phyloP scores from a whole-genome alignment of 2,797 vertebrate species.

The Ibycter americanus region DNA sequence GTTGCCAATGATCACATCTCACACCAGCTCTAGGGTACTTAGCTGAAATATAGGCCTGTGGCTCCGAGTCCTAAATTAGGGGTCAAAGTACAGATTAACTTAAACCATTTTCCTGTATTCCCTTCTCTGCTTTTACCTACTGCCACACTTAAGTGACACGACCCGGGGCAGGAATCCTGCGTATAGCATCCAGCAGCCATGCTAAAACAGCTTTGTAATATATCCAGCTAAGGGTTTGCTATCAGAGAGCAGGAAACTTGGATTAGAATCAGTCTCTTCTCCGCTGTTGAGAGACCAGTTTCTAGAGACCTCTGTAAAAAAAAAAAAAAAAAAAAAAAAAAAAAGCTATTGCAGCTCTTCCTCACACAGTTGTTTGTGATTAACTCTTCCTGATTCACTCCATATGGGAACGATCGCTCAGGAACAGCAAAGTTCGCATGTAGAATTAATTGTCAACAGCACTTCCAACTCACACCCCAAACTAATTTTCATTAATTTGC shows the following conservation, averaged over 20 bases:
- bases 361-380: neutral
- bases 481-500: neutral
- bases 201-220: too few relatives aligned
- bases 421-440: neutral
- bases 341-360: neutral
- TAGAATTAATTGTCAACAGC: neutral
- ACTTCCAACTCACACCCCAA: neutral
- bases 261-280: neutral
- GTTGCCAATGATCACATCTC: fast-evolving
- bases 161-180: neutral
- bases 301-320: neutral
- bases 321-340: neutral
- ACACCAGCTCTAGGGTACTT: neutral
- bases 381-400: neutral
- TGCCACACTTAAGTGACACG: neutral
- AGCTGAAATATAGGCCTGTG: neutral
- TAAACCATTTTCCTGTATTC: neutral
- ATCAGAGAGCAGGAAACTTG: neutral
- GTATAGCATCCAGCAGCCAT: neutral
- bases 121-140: neutral
- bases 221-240: neutral
- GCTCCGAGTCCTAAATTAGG: neutral
- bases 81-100: neutral
- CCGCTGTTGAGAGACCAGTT: neutral
- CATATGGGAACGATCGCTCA: neutral